Base-by-base conservation (phyloP, 1,140 invertebrate species). In the Pygmarrhopalites habei region DNA sequence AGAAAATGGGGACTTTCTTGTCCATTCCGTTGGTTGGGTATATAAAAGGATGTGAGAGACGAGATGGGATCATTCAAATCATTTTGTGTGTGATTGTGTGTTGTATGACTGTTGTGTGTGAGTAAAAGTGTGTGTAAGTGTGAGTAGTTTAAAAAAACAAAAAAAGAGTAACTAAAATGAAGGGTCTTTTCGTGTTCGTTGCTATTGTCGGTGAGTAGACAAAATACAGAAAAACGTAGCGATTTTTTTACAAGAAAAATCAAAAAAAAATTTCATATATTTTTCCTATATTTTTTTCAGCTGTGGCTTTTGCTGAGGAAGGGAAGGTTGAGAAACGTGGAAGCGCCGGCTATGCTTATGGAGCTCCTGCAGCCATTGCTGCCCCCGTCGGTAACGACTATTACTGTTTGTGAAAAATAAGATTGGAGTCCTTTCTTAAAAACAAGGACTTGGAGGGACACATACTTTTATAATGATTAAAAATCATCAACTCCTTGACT, bases 91-190 rank as follows among this genome's bases (percentile, higher is more conserved):
- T 56, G 53, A 17, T 56, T 56, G 53, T 56, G 53, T 15, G 5
- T 56, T 56, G 53, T 56, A 56, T 56, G 53, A 56, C 39, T 56
- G n/a, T n/a, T n/a, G n/a, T n/a, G 53, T 56, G 53, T 56, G 53
- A 56, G 53, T 56, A 41, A 12, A 7, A 47, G 35, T 35, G 29
- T 56, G 53, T 41, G 26, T 10, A 28, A 26, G 25, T 28, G 49
- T 52, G 23, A 52, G n/a, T n/a, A n/a, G n/a, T n/a, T n/a, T n/a
- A n/a, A n/a, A n/a, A n/a, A n/a, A 49, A 49, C 19, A 25, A 56
- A 35, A 7, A 35, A 35, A 56, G 10, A 39, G 30, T 39, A 56
- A 39, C 35, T 23, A 14, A 55, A 21, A 56, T 56, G 53, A 56
- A 56, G 53, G 53, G 12, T n/a, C 39, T 56, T 28, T 21, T 56